phyloP scores from a whole-genome alignment of 2,888 invertebrate genomes.

The Epinotia bilunana region DNA sequence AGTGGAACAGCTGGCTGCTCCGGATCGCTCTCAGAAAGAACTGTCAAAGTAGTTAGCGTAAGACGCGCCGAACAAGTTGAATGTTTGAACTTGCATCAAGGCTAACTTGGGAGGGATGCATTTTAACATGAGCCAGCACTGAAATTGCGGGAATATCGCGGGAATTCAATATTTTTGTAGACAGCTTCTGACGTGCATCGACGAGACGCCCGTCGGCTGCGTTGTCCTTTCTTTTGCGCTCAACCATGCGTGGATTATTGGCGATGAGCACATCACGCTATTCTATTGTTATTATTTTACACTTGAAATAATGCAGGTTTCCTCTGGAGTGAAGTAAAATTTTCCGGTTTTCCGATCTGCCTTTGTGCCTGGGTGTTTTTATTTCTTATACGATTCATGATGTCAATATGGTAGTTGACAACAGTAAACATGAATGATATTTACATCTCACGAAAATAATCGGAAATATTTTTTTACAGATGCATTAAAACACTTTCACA shows the following conservation, averaged over 20 bases:
- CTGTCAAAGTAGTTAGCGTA: slow-evolving; percentile 67
- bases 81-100: slow-evolving; percentile 67
- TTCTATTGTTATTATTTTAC: slow-evolving; percentile 20
- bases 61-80: slow-evolving; percentile 59
- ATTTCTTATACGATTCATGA: neutral
- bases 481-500: too few species aligned
- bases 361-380: neutral
- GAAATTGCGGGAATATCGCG: slow-evolving; percentile 60
- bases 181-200: slow-evolving; percentile 34
- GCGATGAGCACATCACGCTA: slow-evolving; percentile 12
- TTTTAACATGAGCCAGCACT: slow-evolving; percentile 50
- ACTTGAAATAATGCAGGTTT: slow-evolving; percentile 23
- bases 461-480: too few species aligned
- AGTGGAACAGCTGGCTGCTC: slow-evolving; percentile 61
- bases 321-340: neutral
- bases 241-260: slow-evolving; percentile 29
- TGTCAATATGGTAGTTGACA: neutral
- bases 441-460: too few species aligned
- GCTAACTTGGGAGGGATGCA: slow-evolving; percentile 51
- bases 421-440: too few species aligned
- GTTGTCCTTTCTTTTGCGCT: slow-evolving; percentile 32
- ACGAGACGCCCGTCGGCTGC: slow-evolving; percentile 25
- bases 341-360: neutral
- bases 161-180: slow-evolving; percentile 44
- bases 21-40: slow-evolving; percentile 63